Base-by-base conservation (phyloP, 64 coral and sea anemone species). In the Hydrozoanthus tunicans region DNA sequence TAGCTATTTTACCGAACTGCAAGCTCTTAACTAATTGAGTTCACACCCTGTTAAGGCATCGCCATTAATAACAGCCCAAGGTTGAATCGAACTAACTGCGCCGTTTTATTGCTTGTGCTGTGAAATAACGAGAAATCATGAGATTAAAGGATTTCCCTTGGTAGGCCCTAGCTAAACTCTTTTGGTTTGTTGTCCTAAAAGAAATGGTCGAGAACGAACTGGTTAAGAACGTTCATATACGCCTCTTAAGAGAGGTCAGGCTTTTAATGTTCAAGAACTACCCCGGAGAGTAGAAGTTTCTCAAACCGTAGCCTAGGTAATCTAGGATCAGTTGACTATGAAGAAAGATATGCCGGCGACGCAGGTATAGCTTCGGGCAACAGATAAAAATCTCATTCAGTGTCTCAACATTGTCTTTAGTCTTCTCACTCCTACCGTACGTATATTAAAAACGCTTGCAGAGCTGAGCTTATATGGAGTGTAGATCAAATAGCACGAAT, bases 381-480 rank as follows among this genome's bases (percentile, higher is more conserved):
- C 25, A 74, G 84, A 88, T 88, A 88, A 88, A 85, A 88, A 88
- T 88, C 84, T 88, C 84, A 59, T 88, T 88, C 67, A 88, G 43
- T 51, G 84, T 72, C 68, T 88, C 55, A 88, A 58, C 68, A 88
- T 56, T 73, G 67, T 72, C 70, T 88, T 74, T 74, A 73, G 84
- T 58, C 56, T 58, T 88, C 9, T 88, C 53, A 88, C 23, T 88
- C 67, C 25, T 88, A 60, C 68, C 84, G 69, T 73, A 88, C 60
- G 70, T 72, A 88, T 60, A 74, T 88, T 88, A 74, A 88, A 88
- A 88, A 17, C 20, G 20, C 11, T 73, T 53, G 55, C n/a, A 57
- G 57, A 58, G 20, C 65, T 70, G 55, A 86, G 73, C 73, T 86
- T 59, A 73, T 67, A 57, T 17, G 64, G 67, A n/a, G 9, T 71